Base-by-base conservation (phyloP, 2,113 vertebrate genomes). In the Phainopepla nitens region DNA sequence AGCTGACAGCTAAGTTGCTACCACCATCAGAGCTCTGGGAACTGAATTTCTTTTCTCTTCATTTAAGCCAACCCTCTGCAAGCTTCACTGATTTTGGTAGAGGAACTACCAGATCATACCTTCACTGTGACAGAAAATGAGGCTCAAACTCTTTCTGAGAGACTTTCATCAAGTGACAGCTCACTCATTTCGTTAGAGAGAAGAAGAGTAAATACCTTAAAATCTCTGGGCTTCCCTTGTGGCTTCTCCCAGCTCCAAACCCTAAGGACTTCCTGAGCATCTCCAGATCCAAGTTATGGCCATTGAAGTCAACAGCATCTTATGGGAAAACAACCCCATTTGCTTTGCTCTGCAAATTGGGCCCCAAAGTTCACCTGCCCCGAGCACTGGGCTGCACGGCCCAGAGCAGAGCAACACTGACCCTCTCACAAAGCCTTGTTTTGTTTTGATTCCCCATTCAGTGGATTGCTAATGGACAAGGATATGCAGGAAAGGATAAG, bases 1-100 rank as follows among this genome's bases (percentile, higher is more conserved):
- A 96, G 49, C 72, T 95, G 94, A 97, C 96, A 96, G 96, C 80
- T 68, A 94, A 95, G 94, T 86, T 90, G 93, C 85, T 93, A 89
- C 88, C 86, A 96, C 96, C 96, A 96, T 78, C 82, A 89, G 82
- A 90, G 79, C 82, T 96, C 51, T 80, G 66, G 88, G 82, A 94
- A 91, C 53, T 87, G 68, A 71, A 81, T 94, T 88, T 85, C 56
- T 75, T 92, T 86, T 96, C 89, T 96, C 78, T 89, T 90, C 82
- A 87, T 93, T 90, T 89, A 94, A 92, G 90, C 80, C 80, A 93
- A 75, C 72, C 53, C 78, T 84, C 83, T 75, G 62, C 76, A 92
- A 87, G 93, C 90, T 92, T 92, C 96, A 90, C 5, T 82, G 82
- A 56, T 75, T 95, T 91, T 89, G 44, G 65, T 64, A 71, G 72